A percentile compares a stretch with the other conserved stretches of the same genome.
Conservation (phyloP, 1,140 invertebrate species). For the Drosophila melanica region DNA sequence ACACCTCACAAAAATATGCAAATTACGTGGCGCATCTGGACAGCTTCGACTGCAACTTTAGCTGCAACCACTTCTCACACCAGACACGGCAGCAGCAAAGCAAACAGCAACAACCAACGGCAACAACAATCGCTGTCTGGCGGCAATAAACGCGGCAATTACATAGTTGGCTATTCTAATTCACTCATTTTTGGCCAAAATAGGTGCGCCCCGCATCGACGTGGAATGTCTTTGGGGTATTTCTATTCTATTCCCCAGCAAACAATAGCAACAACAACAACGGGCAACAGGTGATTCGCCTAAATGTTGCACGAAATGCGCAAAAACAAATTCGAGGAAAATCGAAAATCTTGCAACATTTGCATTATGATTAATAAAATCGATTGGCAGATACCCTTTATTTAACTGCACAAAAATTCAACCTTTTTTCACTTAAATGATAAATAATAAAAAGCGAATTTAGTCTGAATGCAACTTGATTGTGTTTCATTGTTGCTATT, state of each 20-base stretch:
- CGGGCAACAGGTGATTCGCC: constrained; percentile 69
- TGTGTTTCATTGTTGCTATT: too few relatives aligned
- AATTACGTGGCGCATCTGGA: constrained; percentile 62
- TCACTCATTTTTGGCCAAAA: constrained; percentile 69
- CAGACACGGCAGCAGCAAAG: constrained; percentile 31
- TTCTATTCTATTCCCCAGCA: constrained; percentile 29
- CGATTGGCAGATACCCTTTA: constrained; percentile 5
- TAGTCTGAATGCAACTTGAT: too few relatives aligned
- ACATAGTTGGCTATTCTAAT: constrained; percentile 76
- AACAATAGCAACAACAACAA: constrained; percentile 32
- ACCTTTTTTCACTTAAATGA: too few relatives aligned
- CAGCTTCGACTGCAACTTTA: constrained; percentile 8
- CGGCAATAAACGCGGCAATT: constrained; percentile 77
- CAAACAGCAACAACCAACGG: constrained; percentile 19
- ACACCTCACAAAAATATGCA: constrained; percentile 59
- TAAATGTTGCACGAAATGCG: constrained; percentile 73
- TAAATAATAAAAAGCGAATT: too few relatives aligned
- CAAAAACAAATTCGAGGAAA: constrained; percentile 69
- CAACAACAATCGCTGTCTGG: constrained; percentile 44
- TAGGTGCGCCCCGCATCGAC: constrained; percentile 59
- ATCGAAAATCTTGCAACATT: constrained; percentile 35
- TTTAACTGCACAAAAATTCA: neutral
- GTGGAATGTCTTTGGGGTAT: constrained; percentile 53
- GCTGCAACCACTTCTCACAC: constrained; percentile 59
- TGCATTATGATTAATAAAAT: neutral